Base-by-base conservation (phyloP, 2,888 invertebrate species). In the Apodemia zela region DNA sequence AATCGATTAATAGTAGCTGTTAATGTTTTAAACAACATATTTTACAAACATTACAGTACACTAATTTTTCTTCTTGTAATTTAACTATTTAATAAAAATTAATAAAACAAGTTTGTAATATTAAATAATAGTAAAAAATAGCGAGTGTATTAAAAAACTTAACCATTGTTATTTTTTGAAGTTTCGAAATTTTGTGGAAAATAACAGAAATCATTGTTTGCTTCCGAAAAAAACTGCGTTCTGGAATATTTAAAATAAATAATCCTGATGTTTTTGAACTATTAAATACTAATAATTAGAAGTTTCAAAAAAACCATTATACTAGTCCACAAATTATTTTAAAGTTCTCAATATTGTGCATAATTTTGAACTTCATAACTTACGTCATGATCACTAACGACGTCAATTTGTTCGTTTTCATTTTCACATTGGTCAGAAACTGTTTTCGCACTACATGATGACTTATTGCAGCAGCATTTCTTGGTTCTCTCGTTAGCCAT, bases 371-470 rank as follows among this genome's bases (percentile, higher is more conserved):
- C 76, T 69, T 86, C 84, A 54, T 76, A 85, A 76, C 79, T 84
- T 2, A 67, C 73, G 35, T 89, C 88, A 57, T 81, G 81, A 61
- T 90, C 89, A 81, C 88, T 89, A 33, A 90, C 90, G 2, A 91
- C 91, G 61, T 91, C 91, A 17, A 91, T 90, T 60, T 88, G 89
- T 71, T 89, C 85, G 60, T 82, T 82, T 6, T 86, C 87, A 63
- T 82, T 83, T 13, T 86, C 90, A 75, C 90, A 91, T 0, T 76
- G 72, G 3, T 82, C 80, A 2, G 77, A 75, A 15, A 71, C 71
- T 25, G 74, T 78, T 65, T 81, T 85, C 0, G 81, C 78, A 0
- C 82, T 79, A 66, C 90, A 90, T 0, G 82, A 76, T 0, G 75
- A 72, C 65, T 87, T 88, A 0, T 79, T 68, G 66, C 90, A 90